Evolutionary conservation across 37 sponge, comb jelly and placozoan species (phyloP).

Genomic region (Bolinopsis microptera): DNA sequence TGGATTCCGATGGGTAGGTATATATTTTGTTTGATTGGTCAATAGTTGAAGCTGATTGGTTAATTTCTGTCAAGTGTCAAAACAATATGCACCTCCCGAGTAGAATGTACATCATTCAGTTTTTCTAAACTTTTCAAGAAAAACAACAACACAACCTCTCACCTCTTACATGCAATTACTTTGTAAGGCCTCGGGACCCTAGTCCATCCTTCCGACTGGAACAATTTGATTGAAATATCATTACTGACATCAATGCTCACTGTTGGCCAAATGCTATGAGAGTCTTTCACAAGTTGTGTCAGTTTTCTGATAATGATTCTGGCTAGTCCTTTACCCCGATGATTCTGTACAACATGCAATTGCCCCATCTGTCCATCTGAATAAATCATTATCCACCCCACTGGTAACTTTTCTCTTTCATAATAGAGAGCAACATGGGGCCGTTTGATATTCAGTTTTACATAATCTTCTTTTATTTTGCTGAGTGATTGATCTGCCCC

Average conservation of each 20-base stretch:
- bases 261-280: not conserved
- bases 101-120: too few relatives aligned
- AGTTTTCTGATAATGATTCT: not conserved
- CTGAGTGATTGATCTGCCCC: not conserved
- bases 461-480: not conserved
- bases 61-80: too few relatives aligned
- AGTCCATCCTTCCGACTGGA: not conserved
- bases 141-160: too few relatives aligned
- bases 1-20: too few relatives aligned
- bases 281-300: not conserved
- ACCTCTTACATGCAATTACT: too few relatives aligned
- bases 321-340: not conserved
- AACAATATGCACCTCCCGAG: too few relatives aligned
- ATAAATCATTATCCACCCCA: not conserved
- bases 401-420: not conserved
- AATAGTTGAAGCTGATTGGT: too few relatives aligned
- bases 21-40: too few relatives aligned
- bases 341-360: not conserved
- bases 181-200: too few relatives aligned
- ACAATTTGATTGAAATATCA: not conserved
- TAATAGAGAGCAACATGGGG: not conserved
- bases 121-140: too few relatives aligned
- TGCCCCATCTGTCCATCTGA: not conserved
- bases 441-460: not conserved
- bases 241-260: not conserved